phyloP scores from a whole-genome alignment of 2,797 vertebrate species.

The Leptoclinus maculatus region DNA sequence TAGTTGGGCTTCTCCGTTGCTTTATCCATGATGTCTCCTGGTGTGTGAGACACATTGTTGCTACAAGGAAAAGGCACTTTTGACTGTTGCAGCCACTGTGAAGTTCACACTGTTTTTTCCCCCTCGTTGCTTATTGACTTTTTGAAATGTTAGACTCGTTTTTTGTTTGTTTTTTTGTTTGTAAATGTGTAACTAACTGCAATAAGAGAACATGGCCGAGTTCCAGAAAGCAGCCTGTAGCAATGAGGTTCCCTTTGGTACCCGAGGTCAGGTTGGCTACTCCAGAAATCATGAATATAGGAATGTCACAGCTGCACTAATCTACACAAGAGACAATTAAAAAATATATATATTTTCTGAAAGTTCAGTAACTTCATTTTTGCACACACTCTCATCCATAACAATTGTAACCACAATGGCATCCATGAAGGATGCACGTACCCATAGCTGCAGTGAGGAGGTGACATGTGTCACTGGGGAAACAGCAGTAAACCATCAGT shows the following conservation, averaged over 20 bases:
- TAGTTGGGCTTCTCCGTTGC: not conserved
- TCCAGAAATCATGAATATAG: not conserved
- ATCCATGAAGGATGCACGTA: not conserved
- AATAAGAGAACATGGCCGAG: not conserved
- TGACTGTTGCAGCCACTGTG: not conserved
- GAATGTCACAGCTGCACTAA: not conserved
- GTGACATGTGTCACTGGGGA: not conserved
- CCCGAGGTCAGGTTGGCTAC: not conserved
- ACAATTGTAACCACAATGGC: not conserved
- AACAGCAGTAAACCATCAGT: not conserved
- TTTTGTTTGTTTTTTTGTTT: not conserved
- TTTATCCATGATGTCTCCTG: not conserved
- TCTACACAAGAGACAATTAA: not conserved
- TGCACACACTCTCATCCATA: not conserved
- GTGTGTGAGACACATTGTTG: conserved; percentile 6
- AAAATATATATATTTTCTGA: not conserved
- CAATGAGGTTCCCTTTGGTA: not conserved
- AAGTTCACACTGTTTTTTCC: conserved; percentile 26
- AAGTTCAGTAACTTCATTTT: not conserved
- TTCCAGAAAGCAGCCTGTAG: conserved; percentile 6
- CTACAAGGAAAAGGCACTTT: not conserved
- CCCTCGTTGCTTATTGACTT: not conserved
- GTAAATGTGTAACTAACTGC: not conserved
- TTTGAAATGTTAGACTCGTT: not conserved
- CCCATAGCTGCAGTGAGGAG: not conserved